These are phyloP conservation scores for Poeciliopsis prolifica DNA, from an alignment of 2,113 vertebrate genomes.

Conservation along the genomic window DNA sequence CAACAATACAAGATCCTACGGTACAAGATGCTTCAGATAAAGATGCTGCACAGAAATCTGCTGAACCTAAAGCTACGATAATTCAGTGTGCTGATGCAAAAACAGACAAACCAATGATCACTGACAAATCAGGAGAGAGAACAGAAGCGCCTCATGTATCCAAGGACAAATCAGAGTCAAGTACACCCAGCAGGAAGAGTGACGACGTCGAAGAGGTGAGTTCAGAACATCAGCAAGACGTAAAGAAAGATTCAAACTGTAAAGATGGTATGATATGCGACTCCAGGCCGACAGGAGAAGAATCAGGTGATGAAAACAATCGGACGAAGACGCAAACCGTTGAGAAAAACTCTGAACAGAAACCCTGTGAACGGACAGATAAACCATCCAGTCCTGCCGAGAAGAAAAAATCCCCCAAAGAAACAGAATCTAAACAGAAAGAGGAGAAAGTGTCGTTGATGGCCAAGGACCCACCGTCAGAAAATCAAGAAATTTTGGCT, in stretches of 20 bases:
- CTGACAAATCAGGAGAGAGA: conserved; percentile 18
- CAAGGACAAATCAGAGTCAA: not conserved
- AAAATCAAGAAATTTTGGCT: not conserved
- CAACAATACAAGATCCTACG: no score
- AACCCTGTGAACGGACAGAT: conserved; percentile 7
- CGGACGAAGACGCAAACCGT: conserved; percentile 24
- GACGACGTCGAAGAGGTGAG: not conserved
- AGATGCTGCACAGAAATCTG: conserved; percentile 12
- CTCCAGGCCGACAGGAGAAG: not conserved
- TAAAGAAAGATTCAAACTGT: conserved; percentile 26
- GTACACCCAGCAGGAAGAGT: conserved; percentile 3
- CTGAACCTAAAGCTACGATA: not conserved
- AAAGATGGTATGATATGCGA: not conserved
- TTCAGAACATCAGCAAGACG: conserved; percentile 1
- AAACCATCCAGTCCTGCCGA: not conserved
- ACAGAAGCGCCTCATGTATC: not conserved
- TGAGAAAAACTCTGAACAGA: not conserved
- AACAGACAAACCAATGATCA: not conserved
- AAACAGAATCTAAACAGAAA: conserved; percentile 12
- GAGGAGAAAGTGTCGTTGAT: not conserved
- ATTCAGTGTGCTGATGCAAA: not conserved
- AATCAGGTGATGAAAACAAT: conserved; percentile 1
- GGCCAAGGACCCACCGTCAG: conserved; percentile 1
- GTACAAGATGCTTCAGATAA: no score
- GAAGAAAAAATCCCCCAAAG: not conserved